These are phyloP conservation scores for Penaeus japonicus DNA, from an alignment of 1,140 invertebrate species.

Conservation along the genomic window DNA sequence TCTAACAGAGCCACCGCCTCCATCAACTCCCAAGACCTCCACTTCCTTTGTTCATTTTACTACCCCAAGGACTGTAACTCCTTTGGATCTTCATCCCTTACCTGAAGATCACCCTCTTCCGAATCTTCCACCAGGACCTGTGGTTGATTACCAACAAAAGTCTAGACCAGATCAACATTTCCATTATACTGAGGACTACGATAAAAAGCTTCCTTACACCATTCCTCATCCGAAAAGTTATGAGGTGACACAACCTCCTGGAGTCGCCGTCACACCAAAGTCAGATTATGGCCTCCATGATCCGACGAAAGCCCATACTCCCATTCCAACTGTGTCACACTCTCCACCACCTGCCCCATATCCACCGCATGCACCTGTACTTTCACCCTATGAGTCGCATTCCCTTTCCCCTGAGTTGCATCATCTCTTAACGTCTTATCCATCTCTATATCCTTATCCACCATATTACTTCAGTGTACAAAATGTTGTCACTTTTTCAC, in stretches of 20 bases:
- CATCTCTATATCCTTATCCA: neutral
- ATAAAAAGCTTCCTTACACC: too few species aligned
- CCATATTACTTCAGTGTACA: neutral
- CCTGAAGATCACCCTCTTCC: too few species aligned
- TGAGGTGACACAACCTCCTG: neutral
- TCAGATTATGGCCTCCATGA: conserved; percentile 17
- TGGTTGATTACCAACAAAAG: too few species aligned
- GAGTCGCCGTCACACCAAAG: conserved; percentile 13
- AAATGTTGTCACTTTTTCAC: too few species aligned
- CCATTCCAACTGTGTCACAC: too few species aligned
- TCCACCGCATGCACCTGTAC: neutral
- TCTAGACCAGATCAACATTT: too few species aligned
- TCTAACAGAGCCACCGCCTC: neutral
- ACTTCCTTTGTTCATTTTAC: neutral
- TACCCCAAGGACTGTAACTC: neutral
- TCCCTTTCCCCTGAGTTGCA: neutral
- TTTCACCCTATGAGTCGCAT: neutral
- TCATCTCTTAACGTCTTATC: neutral
- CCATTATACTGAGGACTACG: too few species aligned
- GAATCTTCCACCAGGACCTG: too few species aligned
- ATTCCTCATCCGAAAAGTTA: too few species aligned
- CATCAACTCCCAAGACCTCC: neutral
- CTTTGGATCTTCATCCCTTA: too few species aligned
- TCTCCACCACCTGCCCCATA: neutral
- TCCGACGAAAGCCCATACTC: neutral